Percentiles rank a stretch among this genome's conserved stretches.
These are phyloP conservation scores for Acinonyx jubatus DNA, from an alignment of 2,113 vertebrate genomes.

Conservation along the genomic window DNA sequence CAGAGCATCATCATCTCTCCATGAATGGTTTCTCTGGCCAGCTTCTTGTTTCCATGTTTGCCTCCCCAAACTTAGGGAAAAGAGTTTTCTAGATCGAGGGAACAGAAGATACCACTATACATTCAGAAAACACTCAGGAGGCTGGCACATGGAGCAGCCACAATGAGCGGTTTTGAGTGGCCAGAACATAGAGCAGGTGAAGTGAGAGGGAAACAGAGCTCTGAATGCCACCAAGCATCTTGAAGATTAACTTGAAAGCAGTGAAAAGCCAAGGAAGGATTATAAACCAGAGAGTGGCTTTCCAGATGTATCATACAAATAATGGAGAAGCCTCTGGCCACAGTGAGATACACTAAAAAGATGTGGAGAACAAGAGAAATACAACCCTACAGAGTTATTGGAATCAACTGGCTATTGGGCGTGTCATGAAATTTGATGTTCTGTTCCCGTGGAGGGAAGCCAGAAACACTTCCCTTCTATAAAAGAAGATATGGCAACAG, in stretches of 20 bases:
- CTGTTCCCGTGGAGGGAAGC: neutral
- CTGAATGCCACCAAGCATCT: neutral
- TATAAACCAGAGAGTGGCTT: neutral
- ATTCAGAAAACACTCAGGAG: neutral
- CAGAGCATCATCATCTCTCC: neutral
- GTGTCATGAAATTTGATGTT: neutral
- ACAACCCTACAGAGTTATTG: neutral
- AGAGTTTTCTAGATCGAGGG: neutral
- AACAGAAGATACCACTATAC: neutral
- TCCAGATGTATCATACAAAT: neutral
- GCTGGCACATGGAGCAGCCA: neutral
- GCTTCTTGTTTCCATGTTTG: neutral
- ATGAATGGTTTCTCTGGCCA: neutral
- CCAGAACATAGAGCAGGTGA: neutral
- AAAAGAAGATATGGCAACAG: neutral
- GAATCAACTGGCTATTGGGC: neutral
- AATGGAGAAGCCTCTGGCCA: neutral
- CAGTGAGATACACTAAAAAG: neutral
- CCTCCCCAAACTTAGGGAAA: neutral
- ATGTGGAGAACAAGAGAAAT: accelerated
- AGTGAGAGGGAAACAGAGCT: neutral
- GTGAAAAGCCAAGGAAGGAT: neutral
- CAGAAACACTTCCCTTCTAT: neutral
- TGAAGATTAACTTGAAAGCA: neutral
- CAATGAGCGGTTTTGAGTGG: neutral